Evolutionary conservation across 2,888 invertebrate genomes (phyloP), one percentile per base, ranked within the genome.

Genomic region (Synanthedon myopaeformis): DNA sequence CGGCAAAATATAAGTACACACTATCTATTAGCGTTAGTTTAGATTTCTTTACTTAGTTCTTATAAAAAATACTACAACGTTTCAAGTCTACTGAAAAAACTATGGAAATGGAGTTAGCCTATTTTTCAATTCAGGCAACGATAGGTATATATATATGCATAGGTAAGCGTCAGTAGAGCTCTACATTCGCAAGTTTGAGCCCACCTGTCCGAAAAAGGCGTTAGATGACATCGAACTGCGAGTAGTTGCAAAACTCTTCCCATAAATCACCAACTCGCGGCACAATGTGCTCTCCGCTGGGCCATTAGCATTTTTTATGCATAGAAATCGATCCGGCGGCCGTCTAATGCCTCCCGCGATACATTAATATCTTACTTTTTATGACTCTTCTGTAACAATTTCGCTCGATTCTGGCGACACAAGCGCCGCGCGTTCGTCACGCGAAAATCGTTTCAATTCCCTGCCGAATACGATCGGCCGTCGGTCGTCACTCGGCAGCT

Each of bases 351-450:
- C 84, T 86, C 86, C 86, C 86, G 78, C 83, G 86, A 87, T 87
- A 87, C 87, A 87, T 87, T 87, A 86, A 87, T 87, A 87, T 86
- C 86, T 86, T 83, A 86, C 85, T 87, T 87, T 87, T 87, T 87
- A 87, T 84, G 86, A 86, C 82, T 87, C 81, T 83, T 83, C 78
- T 74, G 79, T 76, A 86, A 83, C 81, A 82, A 80, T 81, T 70
- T 76, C 76, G 79, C 80, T 76, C 69, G 56, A 60, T 55, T 55
- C 57, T 57, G 57, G 54, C 53, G 61, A 56, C 68, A 59, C 74
- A 84, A 79, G 61, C 61, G 54, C 56, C 65, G 41, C 14, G 13
- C 45, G 12, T 10, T 4, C 6, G 19, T n/a, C 35, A 28, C 11
- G 41, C 19, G 12, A 51, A 35, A 49, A 19, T 11, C 49, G 49